Evolutionary conservation across 2,113 vertebrate species (phyloP).

Genomic region (Siniperca chuatsi): DNA sequence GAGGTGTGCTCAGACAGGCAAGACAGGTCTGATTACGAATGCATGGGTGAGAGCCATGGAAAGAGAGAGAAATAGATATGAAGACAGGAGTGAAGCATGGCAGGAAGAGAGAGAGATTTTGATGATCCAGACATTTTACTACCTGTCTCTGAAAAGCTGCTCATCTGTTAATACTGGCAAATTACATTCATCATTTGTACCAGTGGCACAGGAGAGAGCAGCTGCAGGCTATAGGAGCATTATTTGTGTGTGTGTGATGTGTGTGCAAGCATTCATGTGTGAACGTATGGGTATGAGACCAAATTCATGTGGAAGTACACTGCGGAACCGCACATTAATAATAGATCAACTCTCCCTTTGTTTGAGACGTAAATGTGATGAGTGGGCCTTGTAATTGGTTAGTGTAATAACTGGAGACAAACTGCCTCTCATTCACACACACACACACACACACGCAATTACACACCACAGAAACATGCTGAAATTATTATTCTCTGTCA

Average conservation of each 20-base stretch:
- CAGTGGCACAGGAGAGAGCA: neutral
- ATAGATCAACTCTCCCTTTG: slow-evolving; percentile 53
- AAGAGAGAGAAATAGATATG: neutral
- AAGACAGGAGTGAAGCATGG: slow-evolving; percentile 27
- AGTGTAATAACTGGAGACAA: slow-evolving; percentile 64
- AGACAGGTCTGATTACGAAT: slow-evolving; percentile 58
- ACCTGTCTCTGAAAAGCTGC: slow-evolving; percentile 51
- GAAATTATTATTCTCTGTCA: slow-evolving; percentile 55
- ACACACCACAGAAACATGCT: slow-evolving; percentile 47
- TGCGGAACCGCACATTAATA: slow-evolving; percentile 48
- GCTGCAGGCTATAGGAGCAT: neutral
- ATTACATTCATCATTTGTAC: slow-evolving; percentile 31
- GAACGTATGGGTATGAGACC: slow-evolving; percentile 5
- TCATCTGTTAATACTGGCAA: slow-evolving; percentile 44
- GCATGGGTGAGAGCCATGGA: slow-evolving; percentile 9
- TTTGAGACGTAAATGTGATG: slow-evolving; percentile 57
- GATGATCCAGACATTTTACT: slow-evolving; percentile 48
- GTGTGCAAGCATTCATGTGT: slow-evolving; percentile 36
- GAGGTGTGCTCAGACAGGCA: slow-evolving; percentile 51
- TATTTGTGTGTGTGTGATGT: neutral
- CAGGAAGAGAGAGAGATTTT: slow-evolving; percentile 25
- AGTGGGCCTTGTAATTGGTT: slow-evolving; percentile 66
- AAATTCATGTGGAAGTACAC: slow-evolving; percentile 37
- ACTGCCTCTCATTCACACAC: slow-evolving; percentile 24
- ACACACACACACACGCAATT: slow-evolving; percentile 8